Base-by-base conservation (phyloP, 2,888 invertebrate species). In the Micropterix aruncella region DNA sequence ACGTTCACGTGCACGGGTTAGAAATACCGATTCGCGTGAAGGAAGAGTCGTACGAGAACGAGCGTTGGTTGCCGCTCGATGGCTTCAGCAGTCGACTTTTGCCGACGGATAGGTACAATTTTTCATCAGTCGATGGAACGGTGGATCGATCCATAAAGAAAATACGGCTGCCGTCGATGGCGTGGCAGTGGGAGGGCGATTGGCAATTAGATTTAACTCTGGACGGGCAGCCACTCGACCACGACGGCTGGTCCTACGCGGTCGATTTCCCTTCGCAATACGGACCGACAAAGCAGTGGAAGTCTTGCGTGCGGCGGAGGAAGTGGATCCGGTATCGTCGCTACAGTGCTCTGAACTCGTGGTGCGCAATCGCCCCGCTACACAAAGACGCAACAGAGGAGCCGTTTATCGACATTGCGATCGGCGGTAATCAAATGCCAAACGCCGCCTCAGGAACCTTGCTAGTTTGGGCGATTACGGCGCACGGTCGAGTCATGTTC, bases 181-280 rank as follows among this genome's bases (percentile, higher is more conserved):
- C 91, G 14, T 95, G 94, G 94, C 86, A 90, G 56, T 95, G 94
- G 94, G 94, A 95, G 67, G 88, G 88, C 2, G 90, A 91, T 52
- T 94, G 94, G 93, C 82, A 85, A 54, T 69, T 90, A 45, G 90
- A 91, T 58, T 73, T 87, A 16, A 83, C 84, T 3, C 67, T 88
- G 52, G 84, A 89, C 60, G 92, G 92, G 15, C 86, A 91, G 56
- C 84, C 89, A 2, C 66, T 93, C 48, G 88, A 88, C 56, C 85
- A 89, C 60, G 88, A 92, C 70, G 92, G 92, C 14, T 94, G 93
- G 93, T 87, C 85, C 44, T 94, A 93, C 66, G 91, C 93, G 27
- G 74, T 92, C 27, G 92, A 94, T 62, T 94, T 94, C 63, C 90
- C 90, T 44, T 80, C 86, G 9, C 80, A 81, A 38, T 93, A 83